These are phyloP conservation scores for Argyresthia goedartella DNA, from an alignment of 2,888 invertebrate genomes.

Conservation along the genomic window DNA sequence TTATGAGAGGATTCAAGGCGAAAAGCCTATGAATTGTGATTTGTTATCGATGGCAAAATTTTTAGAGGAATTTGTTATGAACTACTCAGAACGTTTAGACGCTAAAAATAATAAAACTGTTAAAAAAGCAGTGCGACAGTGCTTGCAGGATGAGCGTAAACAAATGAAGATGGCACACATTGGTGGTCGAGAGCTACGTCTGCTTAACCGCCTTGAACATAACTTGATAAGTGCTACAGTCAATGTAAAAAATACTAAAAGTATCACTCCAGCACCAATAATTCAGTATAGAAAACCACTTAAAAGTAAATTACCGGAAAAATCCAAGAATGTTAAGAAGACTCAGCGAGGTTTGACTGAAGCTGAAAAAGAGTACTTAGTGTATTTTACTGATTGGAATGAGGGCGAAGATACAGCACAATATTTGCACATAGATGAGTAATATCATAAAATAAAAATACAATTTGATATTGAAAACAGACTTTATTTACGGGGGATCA, in stretches of 20 bases:
- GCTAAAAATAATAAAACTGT: slow-evolving; percentile 65
- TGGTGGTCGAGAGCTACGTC: slow-evolving; percentile 69
- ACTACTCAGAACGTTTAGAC: slow-evolving; percentile 64
- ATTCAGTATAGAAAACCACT: not conserved
- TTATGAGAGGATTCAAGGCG: slow-evolving; percentile 69
- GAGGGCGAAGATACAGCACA: slow-evolving; percentile 38
- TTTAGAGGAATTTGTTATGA: slow-evolving; percentile 69
- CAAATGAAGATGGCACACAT: slow-evolving; percentile 63
- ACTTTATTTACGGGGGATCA: slow-evolving; percentile 57
- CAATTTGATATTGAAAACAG: slow-evolving; percentile 31
- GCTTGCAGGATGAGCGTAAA: slow-evolving; percentile 56
- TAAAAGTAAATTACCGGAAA: not conserved
- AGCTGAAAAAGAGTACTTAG: slow-evolving; percentile 44
- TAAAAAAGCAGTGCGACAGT: slow-evolving; percentile 58
- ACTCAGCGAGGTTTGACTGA: slow-evolving; percentile 14
- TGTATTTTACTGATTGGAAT: slow-evolving; percentile 52
- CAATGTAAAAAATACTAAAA: slow-evolving; percentile 11
- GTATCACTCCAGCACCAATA: not conserved
- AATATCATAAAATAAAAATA: slow-evolving; percentile 1
- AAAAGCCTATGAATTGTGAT: slow-evolving; percentile 70
- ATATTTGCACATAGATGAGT: slow-evolving; percentile 18
- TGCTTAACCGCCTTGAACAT: slow-evolving; percentile 55
- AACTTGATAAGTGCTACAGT: slow-evolving; percentile 50
- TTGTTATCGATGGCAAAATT: slow-evolving; percentile 68
- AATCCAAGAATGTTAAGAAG: not conserved